Conservation (phyloP, 1,140 invertebrate species). For the Drosophila sp. region DNA sequence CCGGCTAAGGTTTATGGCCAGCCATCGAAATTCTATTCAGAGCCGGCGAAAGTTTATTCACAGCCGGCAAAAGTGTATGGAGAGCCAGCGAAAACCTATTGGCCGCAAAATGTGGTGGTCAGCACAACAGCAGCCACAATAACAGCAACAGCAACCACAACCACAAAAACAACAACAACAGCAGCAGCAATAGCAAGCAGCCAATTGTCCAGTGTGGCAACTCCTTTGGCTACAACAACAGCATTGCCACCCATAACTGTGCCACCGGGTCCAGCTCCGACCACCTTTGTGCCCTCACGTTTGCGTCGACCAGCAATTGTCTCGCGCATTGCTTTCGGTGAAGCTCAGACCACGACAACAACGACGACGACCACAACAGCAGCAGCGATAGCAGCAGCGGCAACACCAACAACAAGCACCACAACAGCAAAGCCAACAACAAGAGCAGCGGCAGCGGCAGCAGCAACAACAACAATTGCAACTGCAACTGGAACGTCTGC, state of each 20-base stretch:
- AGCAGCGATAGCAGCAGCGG: slow-evolving; percentile 51
- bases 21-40: slow-evolving; percentile 85
- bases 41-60: slow-evolving; percentile 85
- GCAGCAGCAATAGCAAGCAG: slow-evolving; percentile 9
- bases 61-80: slow-evolving; percentile 84
- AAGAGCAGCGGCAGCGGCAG: slow-evolving; percentile 30
- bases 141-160: slow-evolving; percentile 19
- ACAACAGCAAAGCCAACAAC: slow-evolving; percentile 20
- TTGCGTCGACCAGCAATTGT: slow-evolving; percentile 82
- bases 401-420: slow-evolving; percentile 10
- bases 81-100: slow-evolving; percentile 84
- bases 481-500: slow-evolving; percentile 19
- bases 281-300: slow-evolving; percentile 70
- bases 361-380: slow-evolving; percentile 65
- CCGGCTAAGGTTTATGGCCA: slow-evolving; percentile 87
- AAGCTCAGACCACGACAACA: slow-evolving; percentile 71
- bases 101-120: slow-evolving; percentile 67
- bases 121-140: slow-evolving; percentile 24
- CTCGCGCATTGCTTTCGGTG: slow-evolving; percentile 80
- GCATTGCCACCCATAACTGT: slow-evolving; percentile 40
- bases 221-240: slow-evolving; percentile 17
- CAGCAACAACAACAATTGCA: slow-evolving; percentile 39
- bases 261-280: slow-evolving; percentile 52
- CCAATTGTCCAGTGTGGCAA: slow-evolving; percentile 12
- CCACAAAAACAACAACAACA: slow-evolving; percentile 9